These are phyloP conservation scores for Martes martes DNA, from an alignment of 2,113 vertebrate genomes.

Conservation along the genomic window DNA sequence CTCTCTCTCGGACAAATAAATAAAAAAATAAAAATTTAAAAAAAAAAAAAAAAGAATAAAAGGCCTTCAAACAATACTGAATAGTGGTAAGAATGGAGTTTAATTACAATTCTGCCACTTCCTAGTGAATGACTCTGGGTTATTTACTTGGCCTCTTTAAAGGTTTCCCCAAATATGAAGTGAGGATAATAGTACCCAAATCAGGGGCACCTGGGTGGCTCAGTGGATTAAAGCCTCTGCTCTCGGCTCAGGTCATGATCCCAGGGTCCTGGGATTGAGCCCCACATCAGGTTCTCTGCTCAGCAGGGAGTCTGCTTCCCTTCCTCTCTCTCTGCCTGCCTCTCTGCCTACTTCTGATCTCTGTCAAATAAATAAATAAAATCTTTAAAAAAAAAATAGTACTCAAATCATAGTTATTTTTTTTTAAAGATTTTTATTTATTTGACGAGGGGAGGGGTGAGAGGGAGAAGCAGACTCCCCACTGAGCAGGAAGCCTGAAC, in stretches of 20 bases:
- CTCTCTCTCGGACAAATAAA: too few species aligned
- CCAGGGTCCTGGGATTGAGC: too few species aligned
- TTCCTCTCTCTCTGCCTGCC: too few species aligned
- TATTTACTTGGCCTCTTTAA: conserved; percentile 3
- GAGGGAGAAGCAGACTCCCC: not conserved
- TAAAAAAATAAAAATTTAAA: too few species aligned
- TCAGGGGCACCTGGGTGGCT: not conserved
- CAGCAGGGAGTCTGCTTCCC: too few species aligned
- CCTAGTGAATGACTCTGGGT: not conserved
- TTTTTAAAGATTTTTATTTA: not conserved
- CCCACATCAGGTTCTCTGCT: too few species aligned
- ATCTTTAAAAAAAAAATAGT: not conserved
- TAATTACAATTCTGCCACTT: conserved; percentile 10
- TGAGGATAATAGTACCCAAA: not conserved
- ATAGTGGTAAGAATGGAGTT: not conserved
- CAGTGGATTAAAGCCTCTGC: too few species aligned
- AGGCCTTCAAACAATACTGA: not conserved
- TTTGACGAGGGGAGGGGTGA: not conserved
- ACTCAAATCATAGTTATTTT: not conserved
- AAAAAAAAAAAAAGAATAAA: too few species aligned
- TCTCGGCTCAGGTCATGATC: too few species aligned
- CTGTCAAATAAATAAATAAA: too few species aligned
- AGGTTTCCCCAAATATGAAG: conserved; percentile 19
- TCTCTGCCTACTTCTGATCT: too few species aligned
- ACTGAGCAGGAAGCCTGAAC: not conserved